Percentiles rank a stretch among this genome's conserved stretches.
phyloP scores from a whole-genome alignment of 2,113 vertebrate genomes.

The Zapornia atra region DNA sequence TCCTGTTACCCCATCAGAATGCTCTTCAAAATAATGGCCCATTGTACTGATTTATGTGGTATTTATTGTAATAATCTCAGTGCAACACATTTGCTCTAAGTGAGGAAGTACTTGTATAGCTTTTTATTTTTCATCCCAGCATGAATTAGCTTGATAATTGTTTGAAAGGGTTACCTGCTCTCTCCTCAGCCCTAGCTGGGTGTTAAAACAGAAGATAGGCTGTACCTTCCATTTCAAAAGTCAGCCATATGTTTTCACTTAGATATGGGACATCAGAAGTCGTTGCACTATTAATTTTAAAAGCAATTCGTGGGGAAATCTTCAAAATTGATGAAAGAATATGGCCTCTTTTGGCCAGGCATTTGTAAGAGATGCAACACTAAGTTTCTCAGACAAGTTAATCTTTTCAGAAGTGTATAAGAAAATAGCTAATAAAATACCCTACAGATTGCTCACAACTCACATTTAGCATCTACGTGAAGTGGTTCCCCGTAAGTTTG shows the following conservation, averaged over 20 bases:
- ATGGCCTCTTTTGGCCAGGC: not conserved
- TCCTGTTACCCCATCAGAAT: not conserved
- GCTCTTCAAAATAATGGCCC: slow-evolving; percentile 47
- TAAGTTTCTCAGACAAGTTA: not conserved
- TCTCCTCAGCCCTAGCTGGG: not conserved
- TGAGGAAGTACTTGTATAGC: not conserved
- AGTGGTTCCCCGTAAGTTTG: not conserved
- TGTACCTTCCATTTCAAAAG: not conserved
- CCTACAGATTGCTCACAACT: not conserved
- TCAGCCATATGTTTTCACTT: not conserved
- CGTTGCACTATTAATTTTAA: not conserved
- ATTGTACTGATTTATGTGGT: slow-evolving; percentile 6
- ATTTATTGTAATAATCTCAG: slow-evolving; percentile 13
- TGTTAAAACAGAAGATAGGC: not conserved
- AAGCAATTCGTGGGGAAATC: not conserved
- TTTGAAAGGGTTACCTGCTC: slow-evolving; percentile 39
- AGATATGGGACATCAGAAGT: not conserved
- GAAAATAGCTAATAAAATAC: slow-evolving; percentile 3
- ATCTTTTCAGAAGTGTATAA: slow-evolving; percentile 8
- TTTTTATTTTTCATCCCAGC: not conserved
- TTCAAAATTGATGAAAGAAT: not conserved
- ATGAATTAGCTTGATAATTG: not conserved
- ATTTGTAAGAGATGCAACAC: not conserved
- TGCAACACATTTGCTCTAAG: not conserved
- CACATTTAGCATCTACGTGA: slow-evolving; percentile 2